Evolutionary conservation across 1,140 invertebrate species (phyloP).

Genomic region (Tachypleus tridentatus): DNA sequence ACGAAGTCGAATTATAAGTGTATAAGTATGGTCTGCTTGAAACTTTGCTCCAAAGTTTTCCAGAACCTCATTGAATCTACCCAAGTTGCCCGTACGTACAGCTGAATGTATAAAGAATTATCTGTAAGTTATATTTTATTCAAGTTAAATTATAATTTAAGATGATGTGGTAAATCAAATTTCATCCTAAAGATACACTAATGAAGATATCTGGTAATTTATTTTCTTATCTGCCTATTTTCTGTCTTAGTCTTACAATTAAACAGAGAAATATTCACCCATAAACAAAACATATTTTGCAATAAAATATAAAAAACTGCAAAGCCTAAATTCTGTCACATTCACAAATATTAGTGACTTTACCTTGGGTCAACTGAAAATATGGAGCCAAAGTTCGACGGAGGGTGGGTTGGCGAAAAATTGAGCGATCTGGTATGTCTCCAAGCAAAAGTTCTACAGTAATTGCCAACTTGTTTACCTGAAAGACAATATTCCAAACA

Average conservation of each 20-base stretch:
- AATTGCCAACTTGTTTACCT: slow-evolving; percentile 84
- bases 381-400: slow-evolving; percentile 83
- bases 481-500: slow-evolving; percentile 11
- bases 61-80: slow-evolving; percentile 84
- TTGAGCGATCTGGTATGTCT: slow-evolving; percentile 79
- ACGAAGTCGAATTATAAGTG: slow-evolving; percentile 79
- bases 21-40: slow-evolving; percentile 79
- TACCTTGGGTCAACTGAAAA: slow-evolving; percentile 86
- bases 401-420: slow-evolving; percentile 66
- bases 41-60: slow-evolving; percentile 80
- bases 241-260: no score
- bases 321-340: no score
- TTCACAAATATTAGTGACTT: not conserved
- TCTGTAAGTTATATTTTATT: no score
- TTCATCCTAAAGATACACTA: no score
- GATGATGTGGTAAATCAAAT: no score
- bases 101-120: slow-evolving; percentile 40
- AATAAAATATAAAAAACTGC: no score
- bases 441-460: slow-evolving; percentile 91
- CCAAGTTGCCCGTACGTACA: slow-evolving; percentile 86
- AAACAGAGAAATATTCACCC: no score
- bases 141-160: no score
- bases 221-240: no score
- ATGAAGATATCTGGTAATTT: no score
- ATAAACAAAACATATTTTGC: no score